A percentile compares a stretch with the other conserved stretches of the same genome.
phyloP scores from a whole-genome alignment of 2,113 vertebrate species.

The Eulemur macaco region DNA sequence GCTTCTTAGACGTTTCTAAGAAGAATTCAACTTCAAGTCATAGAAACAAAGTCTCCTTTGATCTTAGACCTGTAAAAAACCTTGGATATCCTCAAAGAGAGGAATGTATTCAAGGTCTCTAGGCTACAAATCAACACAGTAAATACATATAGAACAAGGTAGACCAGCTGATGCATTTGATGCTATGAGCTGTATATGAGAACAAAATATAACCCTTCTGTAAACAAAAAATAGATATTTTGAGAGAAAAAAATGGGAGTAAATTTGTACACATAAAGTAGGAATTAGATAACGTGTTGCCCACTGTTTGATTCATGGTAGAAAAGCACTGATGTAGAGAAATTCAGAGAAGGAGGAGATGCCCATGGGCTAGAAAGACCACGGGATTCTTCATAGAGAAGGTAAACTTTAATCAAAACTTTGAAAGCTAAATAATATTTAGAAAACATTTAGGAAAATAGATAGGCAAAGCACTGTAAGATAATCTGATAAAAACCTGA shows the following conservation, averaged over 20 bases:
- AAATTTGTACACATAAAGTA: not conserved
- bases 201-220: not conserved
- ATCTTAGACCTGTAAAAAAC: not conserved
- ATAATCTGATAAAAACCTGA: not conserved
- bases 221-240: not conserved
- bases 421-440: constrained; percentile 12
- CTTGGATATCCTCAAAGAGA: not conserved
- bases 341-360: not conserved
- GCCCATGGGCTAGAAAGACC: not conserved
- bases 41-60: not conserved
- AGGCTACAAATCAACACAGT: not conserved
- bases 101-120: not conserved
- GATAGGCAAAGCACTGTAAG: not conserved
- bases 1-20: not conserved
- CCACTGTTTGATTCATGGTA: not conserved
- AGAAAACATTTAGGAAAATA: not conserved
- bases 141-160: not conserved
- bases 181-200: not conserved
- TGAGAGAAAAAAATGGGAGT: not conserved
- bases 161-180: not conserved
- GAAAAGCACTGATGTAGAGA: not conserved
- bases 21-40: not conserved
- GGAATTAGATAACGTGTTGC: not conserved
- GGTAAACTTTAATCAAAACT: constrained; percentile 13
- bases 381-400: not conserved